These are phyloP conservation scores for Drosophila pseudotalamancana DNA, from an alignment of 2,888 invertebrate species.

Conservation along the genomic window DNA sequence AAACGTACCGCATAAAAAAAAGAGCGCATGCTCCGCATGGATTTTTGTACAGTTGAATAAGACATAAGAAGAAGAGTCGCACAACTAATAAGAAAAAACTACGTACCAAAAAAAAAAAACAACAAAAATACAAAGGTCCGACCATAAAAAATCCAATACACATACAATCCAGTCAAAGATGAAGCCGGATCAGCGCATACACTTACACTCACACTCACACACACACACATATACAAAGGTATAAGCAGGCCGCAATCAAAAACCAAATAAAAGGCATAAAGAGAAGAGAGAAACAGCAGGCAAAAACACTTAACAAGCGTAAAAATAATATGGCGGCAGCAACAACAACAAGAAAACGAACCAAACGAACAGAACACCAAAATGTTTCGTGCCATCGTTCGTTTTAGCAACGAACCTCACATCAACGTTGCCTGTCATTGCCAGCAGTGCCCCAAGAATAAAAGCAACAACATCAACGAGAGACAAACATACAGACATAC, in stretches of 20 bases:
- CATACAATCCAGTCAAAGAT: slow-evolving; percentile 38
- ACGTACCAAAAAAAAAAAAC: slow-evolving; percentile 20
- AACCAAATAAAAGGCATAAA: slow-evolving; percentile 52
- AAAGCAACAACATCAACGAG: slow-evolving; percentile 27
- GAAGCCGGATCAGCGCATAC: slow-evolving; percentile 52
- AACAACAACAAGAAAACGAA: slow-evolving; percentile 28
- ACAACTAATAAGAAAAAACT: slow-evolving; percentile 62
- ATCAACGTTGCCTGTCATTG: slow-evolving; percentile 51
- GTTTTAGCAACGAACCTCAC: slow-evolving; percentile 33
- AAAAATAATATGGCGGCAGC: slow-evolving; percentile 74
- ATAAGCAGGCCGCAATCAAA: slow-evolving; percentile 33
- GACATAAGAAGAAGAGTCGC: slow-evolving; percentile 31
- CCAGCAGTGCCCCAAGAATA: slow-evolving; percentile 37
- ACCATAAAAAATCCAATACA: slow-evolving; percentile 49
- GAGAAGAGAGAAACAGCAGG: slow-evolving; percentile 53
- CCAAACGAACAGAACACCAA: slow-evolving; percentile 36
- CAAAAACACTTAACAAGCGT: slow-evolving; percentile 59
- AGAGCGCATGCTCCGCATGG: slow-evolving; percentile 70
- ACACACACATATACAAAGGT: slow-evolving; percentile 11
- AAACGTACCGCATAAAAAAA: slow-evolving; percentile 34
- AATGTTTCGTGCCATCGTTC: slow-evolving; percentile 43
- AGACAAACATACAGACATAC: slow-evolving; percentile 22
- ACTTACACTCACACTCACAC: slow-evolving; percentile 26
- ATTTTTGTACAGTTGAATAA: slow-evolving; percentile 65
- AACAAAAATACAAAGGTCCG: slow-evolving; percentile 32